A percentile compares a stretch with the other conserved stretches of the same genome.
phyloP scores from a whole-genome alignment of 2,888 invertebrate species.

The Lithophane semibrunnea region DNA sequence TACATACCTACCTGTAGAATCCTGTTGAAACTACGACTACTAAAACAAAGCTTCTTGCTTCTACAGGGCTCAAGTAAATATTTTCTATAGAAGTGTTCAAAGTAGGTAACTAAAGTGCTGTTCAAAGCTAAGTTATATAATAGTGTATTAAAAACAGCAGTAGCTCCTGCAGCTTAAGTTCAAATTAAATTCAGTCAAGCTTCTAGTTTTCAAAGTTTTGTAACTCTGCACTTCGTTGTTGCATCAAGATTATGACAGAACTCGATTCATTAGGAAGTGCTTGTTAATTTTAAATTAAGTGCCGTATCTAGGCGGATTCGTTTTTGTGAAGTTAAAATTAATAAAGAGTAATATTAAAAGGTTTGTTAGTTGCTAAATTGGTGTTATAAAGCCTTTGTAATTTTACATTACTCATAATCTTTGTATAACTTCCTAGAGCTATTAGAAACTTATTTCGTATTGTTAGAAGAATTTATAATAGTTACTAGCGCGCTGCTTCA shows the following conservation, averaged over 20 bases:
- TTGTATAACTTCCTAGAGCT: neutral
- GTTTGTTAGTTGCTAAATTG: neutral
- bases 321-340: neutral
- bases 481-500: neutral
- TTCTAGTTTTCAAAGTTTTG: constrained; percentile 32
- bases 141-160: constrained; percentile 21
- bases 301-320: too few species aligned
- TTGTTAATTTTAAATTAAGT: neutral
- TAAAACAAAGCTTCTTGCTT: too few species aligned
- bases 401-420: too few species aligned
- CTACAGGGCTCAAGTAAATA: too few species aligned
- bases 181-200: constrained; percentile 34
- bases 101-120: neutral
- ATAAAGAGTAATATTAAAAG: neutral
- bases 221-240: constrained; percentile 14
- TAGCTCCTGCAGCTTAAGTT: constrained; percentile 19
- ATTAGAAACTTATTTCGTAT: neutral
- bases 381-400: neutral
- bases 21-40: too few species aligned
- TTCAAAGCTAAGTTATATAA: neutral
- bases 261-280: constrained; percentile 16
- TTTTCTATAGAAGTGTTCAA: neutral
- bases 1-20: too few species aligned
- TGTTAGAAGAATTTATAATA: neutral
- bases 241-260: constrained; percentile 32